These are phyloP conservation scores for Castor canadensis DNA, from an alignment of 2,113 vertebrate species.

Conservation along the genomic window DNA sequence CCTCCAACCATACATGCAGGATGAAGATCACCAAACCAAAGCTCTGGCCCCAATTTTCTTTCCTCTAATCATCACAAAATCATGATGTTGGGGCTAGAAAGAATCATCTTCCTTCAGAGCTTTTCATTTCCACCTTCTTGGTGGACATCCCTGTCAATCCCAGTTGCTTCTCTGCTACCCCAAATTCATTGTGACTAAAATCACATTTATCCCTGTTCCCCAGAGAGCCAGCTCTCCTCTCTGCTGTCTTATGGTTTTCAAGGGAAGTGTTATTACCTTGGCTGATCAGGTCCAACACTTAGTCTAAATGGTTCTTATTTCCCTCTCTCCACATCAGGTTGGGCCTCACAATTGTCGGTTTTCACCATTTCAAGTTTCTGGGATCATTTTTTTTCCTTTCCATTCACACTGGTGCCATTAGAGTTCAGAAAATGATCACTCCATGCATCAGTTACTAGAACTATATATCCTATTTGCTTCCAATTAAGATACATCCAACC, in stretches of 20 bases:
- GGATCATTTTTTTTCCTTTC: constrained; percentile 13
- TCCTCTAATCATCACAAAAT: not conserved
- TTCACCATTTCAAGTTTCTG: not conserved
- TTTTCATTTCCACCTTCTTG: not conserved
- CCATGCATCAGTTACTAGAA: constrained; percentile 39
- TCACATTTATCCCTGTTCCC: not conserved
- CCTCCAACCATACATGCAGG: not conserved
- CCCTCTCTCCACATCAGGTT: not conserved
- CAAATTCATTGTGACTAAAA: not conserved
- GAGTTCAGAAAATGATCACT: constrained; percentile 4
- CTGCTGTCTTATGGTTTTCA: not conserved
- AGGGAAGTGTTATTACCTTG: not conserved
- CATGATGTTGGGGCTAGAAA: not conserved
- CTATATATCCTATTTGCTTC: not conserved
- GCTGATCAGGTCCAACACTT: not conserved
- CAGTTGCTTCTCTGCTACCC: not conserved
- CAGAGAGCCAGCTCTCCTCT: not conserved
- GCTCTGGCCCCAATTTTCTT: not conserved
- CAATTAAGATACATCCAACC: constrained; percentile 41
- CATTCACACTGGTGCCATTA: not conserved
- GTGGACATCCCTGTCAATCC: not conserved
- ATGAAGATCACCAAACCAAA: not conserved
- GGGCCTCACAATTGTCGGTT: not conserved
- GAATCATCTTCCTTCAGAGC: not conserved
- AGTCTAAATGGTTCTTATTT: constrained; percentile 6